Evolutionary conservation across 2,113 vertebrate species (phyloP), one percentile per base, ranked within the genome.

Genomic region (Aythya baeri): DNA sequence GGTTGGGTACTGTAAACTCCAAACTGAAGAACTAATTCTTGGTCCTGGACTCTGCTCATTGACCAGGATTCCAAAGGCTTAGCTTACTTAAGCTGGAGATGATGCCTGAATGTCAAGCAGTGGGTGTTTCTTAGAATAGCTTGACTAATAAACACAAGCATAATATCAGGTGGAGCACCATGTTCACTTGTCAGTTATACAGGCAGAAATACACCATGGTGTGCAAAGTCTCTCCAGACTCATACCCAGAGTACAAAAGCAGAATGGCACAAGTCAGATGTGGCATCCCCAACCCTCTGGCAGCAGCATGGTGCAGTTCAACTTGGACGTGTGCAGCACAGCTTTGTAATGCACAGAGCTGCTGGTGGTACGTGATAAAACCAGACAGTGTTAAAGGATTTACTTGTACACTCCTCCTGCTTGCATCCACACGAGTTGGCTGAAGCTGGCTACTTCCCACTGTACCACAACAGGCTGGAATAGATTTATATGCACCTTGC

Each of bases 401-500:
- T 93, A 78, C 90, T 89, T 87, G 43, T 57, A 38, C 10, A n/a
- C 17, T 73, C 44, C 31, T 86, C 66, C 87, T 65, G 63, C 41
- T 43, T 54, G 14, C 58, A 88, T 31, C 44, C 43, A 44, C 29
- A 50, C 44, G 71, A 74, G 31, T 7, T 73, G 57, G 20, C 70
- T 93, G 57, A 25, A 46, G 22, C 76, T 41, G 41, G 12, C 7
- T 58, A 29, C 41, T 36, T 55, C 83, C 73, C 84, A 36, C 52
- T 66, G 46, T 49, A 86, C 52, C 71, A 80, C 63, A 84, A 58
- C 14, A 81, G 73, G 32, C 32, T 32, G 23, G 74, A 85, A 81
- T 81, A 96, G 74, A 87, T 83, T 96, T 94, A 92, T 62, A 52
- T 3, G 15, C 32, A 52, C 85, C 54, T 80, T 93, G 82, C 59